Conservation (phyloP, 2,888 invertebrate genomes). For the Malthinus seriepunctatus region DNA sequence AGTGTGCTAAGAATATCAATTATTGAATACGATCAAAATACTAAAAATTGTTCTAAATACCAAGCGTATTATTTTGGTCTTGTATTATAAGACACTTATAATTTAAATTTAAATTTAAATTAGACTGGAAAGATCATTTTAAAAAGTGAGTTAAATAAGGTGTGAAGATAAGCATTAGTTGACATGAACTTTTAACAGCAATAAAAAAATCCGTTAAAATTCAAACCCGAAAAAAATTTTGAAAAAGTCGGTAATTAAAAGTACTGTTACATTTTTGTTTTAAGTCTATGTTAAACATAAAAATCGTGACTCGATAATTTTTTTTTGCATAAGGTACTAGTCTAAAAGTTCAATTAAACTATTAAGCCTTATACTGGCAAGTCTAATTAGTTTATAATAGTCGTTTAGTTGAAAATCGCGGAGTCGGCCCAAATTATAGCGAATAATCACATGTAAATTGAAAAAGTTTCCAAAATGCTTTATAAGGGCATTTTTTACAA, state of each 20-base stretch:
- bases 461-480: not conserved
- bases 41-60: constrained; percentile 2
- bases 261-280: too few species aligned
- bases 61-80: not conserved
- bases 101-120: too few species aligned
- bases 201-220: too few species aligned
- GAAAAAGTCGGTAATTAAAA: too few species aligned
- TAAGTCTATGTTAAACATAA: not conserved
- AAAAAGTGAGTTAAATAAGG: too few species aligned
- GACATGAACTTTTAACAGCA: too few species aligned
- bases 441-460: too few species aligned
- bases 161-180: too few species aligned
- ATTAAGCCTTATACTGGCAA: not conserved
- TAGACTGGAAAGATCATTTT: too few species aligned
- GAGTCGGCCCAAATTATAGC: not conserved
- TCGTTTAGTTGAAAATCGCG: not conserved
- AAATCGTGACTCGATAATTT: constrained; percentile 5
- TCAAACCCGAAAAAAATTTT: too few species aligned
- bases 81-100: not conserved
- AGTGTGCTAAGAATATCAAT: not conserved
- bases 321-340: not conserved
- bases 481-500: too few species aligned
- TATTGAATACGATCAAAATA: not conserved
- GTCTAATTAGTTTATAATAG: not conserved
- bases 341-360: not conserved